Base-by-base conservation (phyloP, 1,140 invertebrate genomes). In the Drosophila nigromelanica region DNA sequence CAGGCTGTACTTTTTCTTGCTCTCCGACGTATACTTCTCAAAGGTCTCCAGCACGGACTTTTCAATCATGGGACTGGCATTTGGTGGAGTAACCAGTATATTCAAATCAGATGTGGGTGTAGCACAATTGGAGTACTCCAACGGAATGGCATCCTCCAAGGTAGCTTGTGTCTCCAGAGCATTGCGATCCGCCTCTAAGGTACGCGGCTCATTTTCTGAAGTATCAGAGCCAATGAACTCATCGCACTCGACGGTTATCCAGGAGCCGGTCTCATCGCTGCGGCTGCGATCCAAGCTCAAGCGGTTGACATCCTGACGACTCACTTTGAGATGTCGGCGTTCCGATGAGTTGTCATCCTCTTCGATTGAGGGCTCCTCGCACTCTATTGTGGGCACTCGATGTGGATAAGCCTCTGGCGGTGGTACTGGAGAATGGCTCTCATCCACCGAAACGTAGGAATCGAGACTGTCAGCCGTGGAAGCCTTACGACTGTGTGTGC, bases 181-280 rank as follows among this genome's bases (percentile, higher is more conserved):
- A 80, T 91, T 90, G 5, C 85, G 79, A 80, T 92, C 77, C 27
- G 91, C 76, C 55, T 90, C 80, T n/a, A 89, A 39, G 14, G 80
- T 89, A 5, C 85, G 75, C 5, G 85, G 87, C 12, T 92, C 92
- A 68, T 91, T 92, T 27, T 93, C 92, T 40, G 93, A 93, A 4
- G 92, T 93, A 52, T 92, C 92, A 0, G 91, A 93, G n/a, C 92
- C 93, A 45, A 94, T 93, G 70, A 92, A 93, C 75, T 95, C 94
- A 74, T 95, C 94, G 81, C 94, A 94, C 59, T 95, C 94, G 2
- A 93, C 92, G 3, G 94, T 94, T 48, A 94, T 92, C 93, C 94
- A 94, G 3, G 94, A 91, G 7, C 90, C 93, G 0, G 94, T 94
- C 82, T 95, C 94, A 90, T 94, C 94, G 72, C 94, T 95, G 69